Percentiles rank a stretch among this genome's conserved stretches.
These are phyloP conservation scores for Druceiella hillmani DNA, from an alignment of 2,888 invertebrate genomes.

Conservation along the genomic window DNA sequence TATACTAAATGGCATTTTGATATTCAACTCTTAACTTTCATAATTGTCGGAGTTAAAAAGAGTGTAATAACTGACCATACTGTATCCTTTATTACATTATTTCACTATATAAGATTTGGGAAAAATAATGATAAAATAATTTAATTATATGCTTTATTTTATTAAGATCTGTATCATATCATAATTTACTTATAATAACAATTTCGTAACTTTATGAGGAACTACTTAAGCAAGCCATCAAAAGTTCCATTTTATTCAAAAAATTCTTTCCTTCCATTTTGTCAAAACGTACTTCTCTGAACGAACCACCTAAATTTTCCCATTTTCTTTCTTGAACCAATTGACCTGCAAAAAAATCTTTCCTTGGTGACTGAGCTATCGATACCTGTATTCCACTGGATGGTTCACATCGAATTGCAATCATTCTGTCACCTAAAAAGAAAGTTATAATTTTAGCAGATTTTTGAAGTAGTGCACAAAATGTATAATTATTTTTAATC, in stretches of 20 bases:
- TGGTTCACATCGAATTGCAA: slow-evolving; percentile 87
- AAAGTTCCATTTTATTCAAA: slow-evolving; percentile 90
- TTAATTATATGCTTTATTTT: slow-evolving; percentile 12
- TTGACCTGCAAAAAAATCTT: slow-evolving; percentile 82
- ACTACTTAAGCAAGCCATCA: slow-evolving; percentile 86
- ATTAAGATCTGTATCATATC: slow-evolving; percentile 5
- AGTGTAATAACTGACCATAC: no score
- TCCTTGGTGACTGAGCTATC: slow-evolving; percentile 82
- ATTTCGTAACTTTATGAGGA: slow-evolving; percentile 54
- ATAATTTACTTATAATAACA: no score
- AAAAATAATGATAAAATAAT: slow-evolving; percentile 22
- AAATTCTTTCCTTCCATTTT: slow-evolving; percentile 97
- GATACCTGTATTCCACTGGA: slow-evolving; percentile 85
- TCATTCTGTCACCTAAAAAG: slow-evolving; percentile 63
- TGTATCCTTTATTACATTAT: no score
- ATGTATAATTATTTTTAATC: no score
- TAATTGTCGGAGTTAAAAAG: no score
- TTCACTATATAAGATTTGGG: no score
- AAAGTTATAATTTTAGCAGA: slow-evolving; percentile 4
- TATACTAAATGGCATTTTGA: no score
- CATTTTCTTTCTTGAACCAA: slow-evolving; percentile 87
- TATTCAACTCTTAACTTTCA: no score
- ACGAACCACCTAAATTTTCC: slow-evolving; percentile 91
- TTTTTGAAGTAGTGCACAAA: no score
- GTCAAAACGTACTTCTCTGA: slow-evolving; percentile 83